Evolutionary conservation across 92 coral and sea anemone genomes (phyloP), one percentile per base, ranked within the genome.

Genomic region (Parazoanthus darwini): DNA sequence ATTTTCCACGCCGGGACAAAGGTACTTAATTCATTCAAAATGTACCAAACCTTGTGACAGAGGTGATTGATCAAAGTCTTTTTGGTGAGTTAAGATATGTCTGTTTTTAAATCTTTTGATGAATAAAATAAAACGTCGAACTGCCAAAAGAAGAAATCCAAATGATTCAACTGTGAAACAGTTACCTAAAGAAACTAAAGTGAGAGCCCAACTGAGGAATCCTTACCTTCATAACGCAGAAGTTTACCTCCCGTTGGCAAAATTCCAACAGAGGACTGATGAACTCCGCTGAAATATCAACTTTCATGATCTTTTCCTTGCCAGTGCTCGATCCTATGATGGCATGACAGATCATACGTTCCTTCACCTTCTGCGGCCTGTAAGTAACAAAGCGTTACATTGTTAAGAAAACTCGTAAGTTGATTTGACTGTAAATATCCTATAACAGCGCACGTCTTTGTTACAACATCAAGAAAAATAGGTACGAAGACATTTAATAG

Each of bases 261-360:
- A 97, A 96, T 4, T 92, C 93, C 33, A 97, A 90, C 79, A 97
- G 90, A 48, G 99, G 99, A 73, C 94, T 97, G 88, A 97, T 97
- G 79, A 97, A 97, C 87, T 97, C 99, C 2, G 99, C 97, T 74
- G 89, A 92, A 23, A 97, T 88, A 63, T 97, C 96, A 85, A 97
- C 99, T 73, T 90, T 95, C 99, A 97, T 97, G 68, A 97, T 95
- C 82, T 94, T 95, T 74, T 97, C 99, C 92, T 97, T 97, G 6
- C 99, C 99, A 78, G 98, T 97, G 25, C 97, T 93, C 86, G 92
- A 95, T 16, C 99, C 99, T 86, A 97, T 97, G 88, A 97, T 97
- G 66, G 99, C 95, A 93, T 97, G 99, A 73, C 99, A 97, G 65
- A 97, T 94, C 99, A 97, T 97, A n/a, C 98, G 95, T 83, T 97